Base-by-base conservation (phyloP, 2,797 vertebrate species). In the Melanotaenia boesemani region DNA sequence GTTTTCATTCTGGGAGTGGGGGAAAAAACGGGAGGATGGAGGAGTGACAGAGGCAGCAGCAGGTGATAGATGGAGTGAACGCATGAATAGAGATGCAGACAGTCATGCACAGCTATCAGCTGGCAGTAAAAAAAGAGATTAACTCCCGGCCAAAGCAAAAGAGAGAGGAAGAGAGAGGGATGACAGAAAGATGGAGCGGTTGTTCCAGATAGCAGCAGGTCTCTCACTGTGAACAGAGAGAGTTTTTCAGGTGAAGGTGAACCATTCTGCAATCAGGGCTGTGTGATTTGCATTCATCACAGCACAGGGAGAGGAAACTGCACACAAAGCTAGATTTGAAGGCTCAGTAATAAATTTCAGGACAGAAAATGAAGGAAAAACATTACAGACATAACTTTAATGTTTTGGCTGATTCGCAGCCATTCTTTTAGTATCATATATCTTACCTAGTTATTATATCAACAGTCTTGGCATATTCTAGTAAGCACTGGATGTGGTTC, bases 201-300 rank as follows among this genome's bases (percentile, higher is more conserved):
- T 89, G 89, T 84, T 91, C 88, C 89, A 91, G 81, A 90, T 88
- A 88, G 84, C 92, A 92, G 92, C 87, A 81, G 88, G 89, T 84
- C 80, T 90, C 88, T 55, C 87, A 83, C 87, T 90, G 77, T 89
- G 88, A 79, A 79, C 80, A 72, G 63, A 78, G 63, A 73, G 79
- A 83, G 81, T 75, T 83, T 83, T 84, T 74, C 85, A 88, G 88
- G 88, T 92, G 88, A 93, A 92, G 92, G 91, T 93, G 88, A 91
- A 85, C 72, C 63, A 61, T 84, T 82, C 83, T 59, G 70, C 76
- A 85, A 74, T 61, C 52, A 70, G 79, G 80, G 67, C 72, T 82
- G 44, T 39, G 73, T 80, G 79, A 64, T 81, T 62, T 37, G 58
- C 55, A 39, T 67, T 81, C 30, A 74, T 80, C 30, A 52, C 12